Evolutionary conservation across 2,888 invertebrate species (phyloP).

Genomic region (Polia nebulosa): DNA sequence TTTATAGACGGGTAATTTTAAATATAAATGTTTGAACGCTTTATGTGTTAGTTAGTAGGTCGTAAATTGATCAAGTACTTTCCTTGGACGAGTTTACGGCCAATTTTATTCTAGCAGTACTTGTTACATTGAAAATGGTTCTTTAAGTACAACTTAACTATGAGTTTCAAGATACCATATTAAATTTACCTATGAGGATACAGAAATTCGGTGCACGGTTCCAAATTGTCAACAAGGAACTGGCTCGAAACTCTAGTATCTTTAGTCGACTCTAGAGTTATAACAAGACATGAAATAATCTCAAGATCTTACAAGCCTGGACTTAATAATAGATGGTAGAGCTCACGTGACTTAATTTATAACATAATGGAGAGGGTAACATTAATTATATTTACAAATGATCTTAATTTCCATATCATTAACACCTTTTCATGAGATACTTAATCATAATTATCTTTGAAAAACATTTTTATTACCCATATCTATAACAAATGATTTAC

Average conservation of each 20-base stretch:
- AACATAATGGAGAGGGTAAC: background rate
- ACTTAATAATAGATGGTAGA: background rate
- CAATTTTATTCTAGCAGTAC: background rate
- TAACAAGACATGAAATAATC: background rate
- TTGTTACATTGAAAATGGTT: no score
- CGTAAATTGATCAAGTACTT: background rate
- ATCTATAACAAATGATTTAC: slow-evolving; percentile 37
- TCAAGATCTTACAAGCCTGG: background rate
- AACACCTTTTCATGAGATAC: slow-evolving; percentile 27
- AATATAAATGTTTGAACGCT: slow-evolving; percentile 10
- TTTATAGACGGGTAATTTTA: slow-evolving; percentile 18
- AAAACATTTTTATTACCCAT: slow-evolving; percentile 12
- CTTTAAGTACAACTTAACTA: no score
- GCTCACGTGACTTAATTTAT: slow-evolving; percentile 3
- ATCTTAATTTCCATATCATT: slow-evolving; percentile 38
- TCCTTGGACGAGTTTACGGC: background rate
- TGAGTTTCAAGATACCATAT: background rate
- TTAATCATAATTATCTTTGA: slow-evolving; percentile 39
- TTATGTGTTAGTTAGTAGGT: slow-evolving; percentile 31
- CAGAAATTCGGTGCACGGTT: background rate
- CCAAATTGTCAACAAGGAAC: background rate
- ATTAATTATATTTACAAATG: slow-evolving; percentile 25
- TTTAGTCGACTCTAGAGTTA: background rate
- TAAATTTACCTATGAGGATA: background rate
- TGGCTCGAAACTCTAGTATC: no score